phyloP scores from a whole-genome alignment of 2,113 vertebrate species.

The Nothoprocta pentlandii region DNA sequence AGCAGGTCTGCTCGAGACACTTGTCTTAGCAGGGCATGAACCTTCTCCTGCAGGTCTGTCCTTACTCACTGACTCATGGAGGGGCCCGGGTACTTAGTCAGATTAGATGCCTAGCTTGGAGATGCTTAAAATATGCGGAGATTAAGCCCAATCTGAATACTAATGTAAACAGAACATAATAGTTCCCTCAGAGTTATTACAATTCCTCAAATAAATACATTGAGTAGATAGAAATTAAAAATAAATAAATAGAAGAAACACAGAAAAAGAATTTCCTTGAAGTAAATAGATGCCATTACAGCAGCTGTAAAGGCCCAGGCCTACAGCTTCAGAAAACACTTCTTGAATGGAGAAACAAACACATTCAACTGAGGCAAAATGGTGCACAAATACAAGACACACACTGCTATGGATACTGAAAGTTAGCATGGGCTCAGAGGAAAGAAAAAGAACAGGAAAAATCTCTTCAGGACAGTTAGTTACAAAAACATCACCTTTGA shows the following conservation, averaged over 20 bases:
- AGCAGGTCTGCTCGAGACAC: background rate
- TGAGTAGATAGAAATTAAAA: background rate
- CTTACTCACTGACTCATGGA: background rate
- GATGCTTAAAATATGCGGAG: background rate
- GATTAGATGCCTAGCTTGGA: background rate
- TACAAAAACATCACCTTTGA: background rate
- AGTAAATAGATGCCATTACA: background rate
- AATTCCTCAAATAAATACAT: background rate
- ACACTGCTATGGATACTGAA: background rate
- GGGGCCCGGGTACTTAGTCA: too few species aligned
- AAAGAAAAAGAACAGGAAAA: background rate
- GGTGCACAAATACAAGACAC: background rate
- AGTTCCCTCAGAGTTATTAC: background rate
- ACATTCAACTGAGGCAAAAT: background rate
- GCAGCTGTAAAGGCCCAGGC: background rate
- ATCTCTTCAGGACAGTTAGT: background rate
- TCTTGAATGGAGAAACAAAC: background rate
- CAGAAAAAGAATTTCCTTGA: background rate
- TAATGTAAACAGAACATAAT: background rate
- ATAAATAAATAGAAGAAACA: background rate
- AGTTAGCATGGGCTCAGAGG: background rate
- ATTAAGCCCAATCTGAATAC: background rate
- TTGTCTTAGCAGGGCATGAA: background rate
- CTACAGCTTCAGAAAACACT: background rate
- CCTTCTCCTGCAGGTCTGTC: background rate